Conservation (phyloP, 2,888 invertebrate genomes). For the Acholoe squamosa region DNA sequence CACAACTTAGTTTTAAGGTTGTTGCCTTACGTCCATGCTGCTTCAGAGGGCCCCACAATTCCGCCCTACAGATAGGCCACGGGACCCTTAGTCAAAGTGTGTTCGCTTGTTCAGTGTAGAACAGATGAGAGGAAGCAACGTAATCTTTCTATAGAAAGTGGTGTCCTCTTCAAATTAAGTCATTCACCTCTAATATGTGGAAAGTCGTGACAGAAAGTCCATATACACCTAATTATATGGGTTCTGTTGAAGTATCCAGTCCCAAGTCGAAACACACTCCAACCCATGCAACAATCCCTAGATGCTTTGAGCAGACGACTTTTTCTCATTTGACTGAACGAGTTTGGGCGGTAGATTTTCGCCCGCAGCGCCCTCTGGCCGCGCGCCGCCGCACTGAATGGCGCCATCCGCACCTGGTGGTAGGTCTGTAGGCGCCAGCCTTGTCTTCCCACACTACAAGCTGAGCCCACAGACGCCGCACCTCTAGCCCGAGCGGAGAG, state of each 20-base stretch:
- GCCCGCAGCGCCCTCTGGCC: constrained; percentile 11
- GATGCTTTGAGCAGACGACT: no score
- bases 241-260: no score
- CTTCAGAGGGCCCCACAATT: neutral
- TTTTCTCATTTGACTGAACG: neutral
- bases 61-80: neutral
- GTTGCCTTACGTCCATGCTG: constrained; percentile 12
- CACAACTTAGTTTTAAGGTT: constrained; percentile 28
- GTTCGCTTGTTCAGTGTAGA: neutral
- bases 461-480: neutral
- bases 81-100: neutral
- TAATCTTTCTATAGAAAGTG: no score
- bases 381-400: constrained; percentile 1
- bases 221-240: no score
- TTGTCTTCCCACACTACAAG: constrained; percentile 1
- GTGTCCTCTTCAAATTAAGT: no score
- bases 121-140: no score
- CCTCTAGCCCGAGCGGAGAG: neutral
- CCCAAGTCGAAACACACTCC: no score
- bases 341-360: neutral
- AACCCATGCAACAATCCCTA: neutral
- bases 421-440: neutral
- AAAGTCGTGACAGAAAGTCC: no score
- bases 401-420: constrained; percentile 10
- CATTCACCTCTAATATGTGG: no score